Conservation (phyloP, 2,888 invertebrate species). For the Axea sp. region DNA sequence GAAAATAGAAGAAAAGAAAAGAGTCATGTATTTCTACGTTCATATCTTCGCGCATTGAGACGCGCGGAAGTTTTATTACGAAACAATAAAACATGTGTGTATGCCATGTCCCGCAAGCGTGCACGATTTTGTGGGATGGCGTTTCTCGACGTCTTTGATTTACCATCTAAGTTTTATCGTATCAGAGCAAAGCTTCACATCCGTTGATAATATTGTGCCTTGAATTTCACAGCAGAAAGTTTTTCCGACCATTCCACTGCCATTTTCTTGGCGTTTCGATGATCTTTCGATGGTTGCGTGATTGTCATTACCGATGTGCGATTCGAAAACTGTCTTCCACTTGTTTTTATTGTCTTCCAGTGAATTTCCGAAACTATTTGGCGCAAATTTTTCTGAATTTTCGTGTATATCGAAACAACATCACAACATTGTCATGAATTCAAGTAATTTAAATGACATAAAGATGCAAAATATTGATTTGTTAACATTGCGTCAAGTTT, state of each 20-base stretch:
- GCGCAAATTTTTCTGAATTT: constrained; percentile 54
- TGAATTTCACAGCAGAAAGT: constrained; percentile 76
- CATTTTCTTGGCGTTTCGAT: constrained; percentile 44
- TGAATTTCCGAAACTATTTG: constrained; percentile 27
- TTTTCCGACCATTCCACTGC: constrained; percentile 66
- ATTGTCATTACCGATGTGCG: constrained; percentile 54
- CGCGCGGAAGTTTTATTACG: constrained; percentile 76
- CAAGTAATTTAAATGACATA: no score
- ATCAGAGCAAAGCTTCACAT: constrained; percentile 64
- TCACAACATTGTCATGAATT: neutral
- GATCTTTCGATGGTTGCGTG: constrained; percentile 37
- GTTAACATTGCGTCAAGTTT: no score
- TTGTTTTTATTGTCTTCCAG: constrained; percentile 56
- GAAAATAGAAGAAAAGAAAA: no score
- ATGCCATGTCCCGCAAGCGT: constrained; percentile 58
- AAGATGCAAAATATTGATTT: no score
- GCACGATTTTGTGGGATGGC: constrained; percentile 36
- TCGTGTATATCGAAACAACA: constrained; percentile 21
- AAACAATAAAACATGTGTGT: constrained; percentile 71
- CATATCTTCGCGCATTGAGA: constrained; percentile 65
- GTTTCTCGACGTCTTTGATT: constrained; percentile 71
- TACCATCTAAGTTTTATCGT: constrained; percentile 76
- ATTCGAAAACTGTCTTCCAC: constrained; percentile 61
- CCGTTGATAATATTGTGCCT: constrained; percentile 71
- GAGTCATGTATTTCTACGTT: constrained; percentile 43